These are phyloP conservation scores for Tryphoninae sp. DNA, from an alignment of 2,888 invertebrate genomes.

Conservation along the genomic window DNA sequence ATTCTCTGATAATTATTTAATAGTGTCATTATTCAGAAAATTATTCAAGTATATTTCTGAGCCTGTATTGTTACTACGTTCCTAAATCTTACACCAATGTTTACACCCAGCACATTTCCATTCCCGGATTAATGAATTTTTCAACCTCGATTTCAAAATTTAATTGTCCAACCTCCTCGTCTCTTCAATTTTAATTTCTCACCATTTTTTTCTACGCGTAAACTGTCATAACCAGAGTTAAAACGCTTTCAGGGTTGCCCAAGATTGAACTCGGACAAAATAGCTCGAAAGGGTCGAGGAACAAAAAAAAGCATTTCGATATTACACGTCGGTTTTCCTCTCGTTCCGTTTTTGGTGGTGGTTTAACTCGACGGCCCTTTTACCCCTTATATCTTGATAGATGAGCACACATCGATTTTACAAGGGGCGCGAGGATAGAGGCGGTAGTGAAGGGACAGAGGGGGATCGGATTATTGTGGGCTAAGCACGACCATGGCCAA, in stretches of 20 bases:
- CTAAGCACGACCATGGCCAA: constrained; percentile 67
- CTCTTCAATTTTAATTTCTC: no score
- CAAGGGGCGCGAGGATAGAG: constrained; percentile 64
- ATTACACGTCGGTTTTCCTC: background rate
- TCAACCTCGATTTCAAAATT: no score
- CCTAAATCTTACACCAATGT: no score
- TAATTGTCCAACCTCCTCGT: no score
- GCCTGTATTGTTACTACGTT: no score
- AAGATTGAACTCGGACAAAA: background rate
- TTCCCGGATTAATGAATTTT: no score
- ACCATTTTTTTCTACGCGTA: no score
- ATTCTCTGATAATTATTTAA: no score
- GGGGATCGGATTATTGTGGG: constrained; percentile 30
- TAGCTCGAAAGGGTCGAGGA: constrained; percentile 2
- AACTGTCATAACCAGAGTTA: no score
- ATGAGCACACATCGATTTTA: constrained; percentile 73
- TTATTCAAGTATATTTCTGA: no score
- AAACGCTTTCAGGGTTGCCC: background rate
- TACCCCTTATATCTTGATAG: constrained; percentile 69
- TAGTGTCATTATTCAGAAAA: no score
- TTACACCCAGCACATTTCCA: no score
- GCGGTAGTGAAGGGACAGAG: background rate
- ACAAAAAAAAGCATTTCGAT: constrained; percentile 8
- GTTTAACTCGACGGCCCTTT: constrained; percentile 29
- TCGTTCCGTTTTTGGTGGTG: constrained; percentile 9